phyloP scores from a whole-genome alignment of 2,113 vertebrate species.

The Ovibos moschatus region DNA sequence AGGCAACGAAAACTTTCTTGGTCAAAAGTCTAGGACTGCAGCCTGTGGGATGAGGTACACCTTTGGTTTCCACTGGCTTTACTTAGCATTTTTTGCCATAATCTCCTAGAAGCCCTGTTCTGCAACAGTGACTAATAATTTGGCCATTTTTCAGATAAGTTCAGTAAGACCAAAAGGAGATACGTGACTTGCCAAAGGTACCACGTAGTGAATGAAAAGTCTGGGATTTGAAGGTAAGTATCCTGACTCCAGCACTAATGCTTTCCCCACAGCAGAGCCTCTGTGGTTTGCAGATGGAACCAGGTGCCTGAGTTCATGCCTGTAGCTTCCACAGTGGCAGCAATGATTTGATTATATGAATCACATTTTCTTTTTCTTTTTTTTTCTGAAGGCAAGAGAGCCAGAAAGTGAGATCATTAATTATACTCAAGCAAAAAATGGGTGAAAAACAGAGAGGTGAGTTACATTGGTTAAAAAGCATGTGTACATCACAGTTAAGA shows the following conservation, averaged over 20 bases:
- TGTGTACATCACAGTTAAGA: background rate
- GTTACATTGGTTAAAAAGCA: background rate
- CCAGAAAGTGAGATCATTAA: background rate
- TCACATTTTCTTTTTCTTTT: background rate
- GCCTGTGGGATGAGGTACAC: too few species aligned
- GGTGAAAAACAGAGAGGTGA: background rate
- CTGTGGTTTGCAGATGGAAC: background rate
- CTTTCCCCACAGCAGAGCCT: background rate
- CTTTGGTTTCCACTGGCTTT: background rate
- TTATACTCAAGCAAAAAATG: background rate
- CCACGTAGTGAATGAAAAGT: background rate
- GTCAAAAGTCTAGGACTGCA: background rate
- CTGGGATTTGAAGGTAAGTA: background rate
- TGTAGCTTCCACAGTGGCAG: background rate
- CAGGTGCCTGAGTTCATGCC: background rate
- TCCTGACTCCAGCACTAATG: background rate
- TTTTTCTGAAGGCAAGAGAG: background rate
- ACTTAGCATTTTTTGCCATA: background rate
- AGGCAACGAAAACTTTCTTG: background rate
- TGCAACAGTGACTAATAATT: background rate
- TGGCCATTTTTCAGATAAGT: background rate
- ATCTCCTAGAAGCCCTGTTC: background rate
- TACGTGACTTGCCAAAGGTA: background rate
- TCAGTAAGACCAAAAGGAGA: background rate
- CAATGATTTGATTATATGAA: background rate